These are phyloP conservation scores for Ennomos fuscantarius DNA, from an alignment of 2,888 invertebrate species.

Conservation along the genomic window DNA sequence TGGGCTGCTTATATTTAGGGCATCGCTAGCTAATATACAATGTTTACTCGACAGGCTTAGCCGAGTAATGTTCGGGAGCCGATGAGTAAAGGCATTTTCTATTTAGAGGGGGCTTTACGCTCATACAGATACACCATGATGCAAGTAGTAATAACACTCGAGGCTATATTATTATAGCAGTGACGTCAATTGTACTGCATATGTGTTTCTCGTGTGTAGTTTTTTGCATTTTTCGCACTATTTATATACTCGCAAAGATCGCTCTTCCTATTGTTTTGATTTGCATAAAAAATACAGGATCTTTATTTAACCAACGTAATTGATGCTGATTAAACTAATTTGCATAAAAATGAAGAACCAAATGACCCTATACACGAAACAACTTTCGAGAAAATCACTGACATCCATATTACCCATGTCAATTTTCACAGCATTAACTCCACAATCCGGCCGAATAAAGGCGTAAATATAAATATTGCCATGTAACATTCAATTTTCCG, in stretches of 20 bases:
- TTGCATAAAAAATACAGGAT: too few relatives aligned
- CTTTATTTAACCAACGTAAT: too few relatives aligned
- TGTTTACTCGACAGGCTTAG: constrained; percentile 79
- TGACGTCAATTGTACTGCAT: too few relatives aligned
- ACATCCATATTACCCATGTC: constrained; percentile 13
- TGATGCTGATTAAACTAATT: too few relatives aligned
- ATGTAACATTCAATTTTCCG: constrained; percentile 44
- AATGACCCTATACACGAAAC: too few relatives aligned
- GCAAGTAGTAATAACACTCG: background rate
- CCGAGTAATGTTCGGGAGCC: constrained; percentile 57
- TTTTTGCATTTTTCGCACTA: too few relatives aligned
- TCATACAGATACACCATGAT: constrained; percentile 5
- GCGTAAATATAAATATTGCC: constrained; percentile 31
- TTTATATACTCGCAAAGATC: too few relatives aligned
- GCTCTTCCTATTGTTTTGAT: too few relatives aligned
- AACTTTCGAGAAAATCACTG: background rate
- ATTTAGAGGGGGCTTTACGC: constrained; percentile 33
- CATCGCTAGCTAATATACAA: constrained; percentile 79
- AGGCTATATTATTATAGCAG: background rate
- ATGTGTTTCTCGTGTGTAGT: too few relatives aligned
- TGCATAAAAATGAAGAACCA: too few relatives aligned
- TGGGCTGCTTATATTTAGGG: constrained; percentile 77
- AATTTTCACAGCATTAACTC: constrained; percentile 27
- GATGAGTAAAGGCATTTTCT: constrained; percentile 49
- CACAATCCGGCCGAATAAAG: constrained; percentile 19